A percentile compares a stretch with the other conserved stretches of the same genome.
Evolutionary conservation across 1,140 invertebrate species (phyloP).

Genomic region (Lepidotrigona ventralis): DNA sequence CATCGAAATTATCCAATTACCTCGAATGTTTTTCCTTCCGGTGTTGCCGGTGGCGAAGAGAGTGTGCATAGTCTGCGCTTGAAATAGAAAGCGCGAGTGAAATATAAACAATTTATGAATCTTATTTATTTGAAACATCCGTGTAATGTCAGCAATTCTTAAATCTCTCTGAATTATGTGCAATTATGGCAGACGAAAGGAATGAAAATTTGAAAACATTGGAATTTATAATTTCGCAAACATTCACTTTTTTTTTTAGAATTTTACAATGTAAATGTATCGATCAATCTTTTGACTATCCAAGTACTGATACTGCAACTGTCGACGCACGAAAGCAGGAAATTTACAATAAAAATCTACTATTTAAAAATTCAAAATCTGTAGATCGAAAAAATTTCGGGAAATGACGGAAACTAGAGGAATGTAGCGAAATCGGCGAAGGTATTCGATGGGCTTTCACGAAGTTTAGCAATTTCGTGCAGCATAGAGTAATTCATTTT

Average conservation of each 20-base stretch:
- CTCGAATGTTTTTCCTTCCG: constrained; percentile 34
- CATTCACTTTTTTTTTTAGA: too few species aligned
- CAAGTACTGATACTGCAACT: neutral
- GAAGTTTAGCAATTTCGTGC: neutral
- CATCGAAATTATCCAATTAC: constrained; percentile 51
- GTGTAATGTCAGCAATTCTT: neutral
- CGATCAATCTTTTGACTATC: too few species aligned
- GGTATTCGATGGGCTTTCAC: neutral
- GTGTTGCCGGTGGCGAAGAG: neutral
- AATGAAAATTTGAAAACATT: neutral
- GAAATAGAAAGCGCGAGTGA: too few species aligned
- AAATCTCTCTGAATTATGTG: neutral
- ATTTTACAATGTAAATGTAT: too few species aligned
- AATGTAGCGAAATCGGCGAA: too few species aligned
- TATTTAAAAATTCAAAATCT: too few species aligned
- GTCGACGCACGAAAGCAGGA: neutral
- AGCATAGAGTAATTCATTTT: neutral
- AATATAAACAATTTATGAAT: neutral
- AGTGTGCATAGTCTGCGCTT: neutral
- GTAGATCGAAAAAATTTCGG: too few species aligned
- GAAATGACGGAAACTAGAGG: too few species aligned
- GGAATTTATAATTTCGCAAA: neutral
- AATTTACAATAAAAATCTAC: neutral
- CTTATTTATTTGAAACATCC: neutral
- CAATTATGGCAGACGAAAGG: neutral